Conservation (phyloP, 2,113 vertebrate genomes). For the Deroptyus accipitrinus region DNA sequence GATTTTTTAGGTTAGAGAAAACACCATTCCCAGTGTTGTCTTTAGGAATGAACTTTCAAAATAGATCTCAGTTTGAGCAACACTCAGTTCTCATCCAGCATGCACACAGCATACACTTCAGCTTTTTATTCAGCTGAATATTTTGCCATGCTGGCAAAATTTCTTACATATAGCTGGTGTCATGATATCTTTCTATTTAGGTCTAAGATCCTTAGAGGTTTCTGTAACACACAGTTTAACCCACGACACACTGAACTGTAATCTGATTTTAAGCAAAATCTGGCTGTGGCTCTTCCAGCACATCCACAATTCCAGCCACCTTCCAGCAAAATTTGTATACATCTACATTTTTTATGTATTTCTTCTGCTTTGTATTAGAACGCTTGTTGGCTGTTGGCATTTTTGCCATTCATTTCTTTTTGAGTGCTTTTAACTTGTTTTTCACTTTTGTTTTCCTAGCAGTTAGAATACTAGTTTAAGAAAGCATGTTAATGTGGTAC, state of each 20-base stretch:
- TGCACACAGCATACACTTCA: background rate
- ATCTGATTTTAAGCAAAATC: conserved; percentile 7
- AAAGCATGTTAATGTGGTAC: background rate
- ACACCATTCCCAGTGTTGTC: background rate
- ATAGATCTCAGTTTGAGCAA: background rate
- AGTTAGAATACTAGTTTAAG: background rate
- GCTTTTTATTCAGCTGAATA: background rate
- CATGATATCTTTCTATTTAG: background rate
- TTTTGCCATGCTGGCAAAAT: background rate
- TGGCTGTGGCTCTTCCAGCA: background rate
- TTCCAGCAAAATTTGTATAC: background rate
- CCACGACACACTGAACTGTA: background rate
- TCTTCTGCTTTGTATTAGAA: background rate
- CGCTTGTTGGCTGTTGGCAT: background rate
- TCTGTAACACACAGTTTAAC: background rate
- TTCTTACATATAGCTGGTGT: background rate
- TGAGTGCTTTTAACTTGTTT: background rate
- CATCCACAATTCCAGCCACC: background rate
- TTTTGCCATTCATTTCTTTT: background rate
- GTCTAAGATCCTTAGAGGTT: background rate
- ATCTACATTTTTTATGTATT: background rate
- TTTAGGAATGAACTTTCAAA: background rate
- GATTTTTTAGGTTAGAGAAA: background rate
- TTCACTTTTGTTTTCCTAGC: background rate
- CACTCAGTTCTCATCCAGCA: background rate